Percentiles rank a stretch among this genome's conserved stretches.
phyloP scores from a whole-genome alignment of 2,113 vertebrate genomes.

The Equus quagga region DNA sequence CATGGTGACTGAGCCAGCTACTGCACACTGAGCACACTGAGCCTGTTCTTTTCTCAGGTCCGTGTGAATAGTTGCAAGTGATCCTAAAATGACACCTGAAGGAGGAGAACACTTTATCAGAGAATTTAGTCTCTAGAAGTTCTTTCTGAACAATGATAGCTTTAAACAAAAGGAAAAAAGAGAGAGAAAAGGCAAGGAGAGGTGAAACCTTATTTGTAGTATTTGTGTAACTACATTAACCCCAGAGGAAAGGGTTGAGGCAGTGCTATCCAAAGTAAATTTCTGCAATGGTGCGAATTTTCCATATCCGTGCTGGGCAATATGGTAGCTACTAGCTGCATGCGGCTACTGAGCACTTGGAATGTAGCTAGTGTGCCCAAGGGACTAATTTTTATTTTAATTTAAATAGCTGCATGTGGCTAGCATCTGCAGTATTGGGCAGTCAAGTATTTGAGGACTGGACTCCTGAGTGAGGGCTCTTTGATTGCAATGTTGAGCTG shows the following conservation, averaged over 20 bases:
- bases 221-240: background rate
- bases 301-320: background rate
- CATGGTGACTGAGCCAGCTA: background rate
- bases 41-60: background rate
- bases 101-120: background rate
- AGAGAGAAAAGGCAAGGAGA: background rate
- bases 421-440: background rate
- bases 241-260: background rate
- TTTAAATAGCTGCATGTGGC: background rate
- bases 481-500: background rate
- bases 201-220: background rate
- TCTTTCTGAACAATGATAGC: slow-evolving; percentile 8
- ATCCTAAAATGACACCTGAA: background rate
- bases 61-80: background rate
- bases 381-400: background rate
- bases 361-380: background rate
- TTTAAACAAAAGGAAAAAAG: background rate
- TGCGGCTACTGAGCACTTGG: background rate
- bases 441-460: background rate
- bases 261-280: background rate
- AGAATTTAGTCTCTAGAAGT: background rate
- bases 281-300: background rate
- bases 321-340: background rate
- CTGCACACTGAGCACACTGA: background rate
- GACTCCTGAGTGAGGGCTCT: background rate